Percentiles rank a stretch among this genome's conserved stretches.
Evolutionary conservation across 23 tunicate genomes (phyloP).

Genomic region (Halocynthia aurantium): DNA sequence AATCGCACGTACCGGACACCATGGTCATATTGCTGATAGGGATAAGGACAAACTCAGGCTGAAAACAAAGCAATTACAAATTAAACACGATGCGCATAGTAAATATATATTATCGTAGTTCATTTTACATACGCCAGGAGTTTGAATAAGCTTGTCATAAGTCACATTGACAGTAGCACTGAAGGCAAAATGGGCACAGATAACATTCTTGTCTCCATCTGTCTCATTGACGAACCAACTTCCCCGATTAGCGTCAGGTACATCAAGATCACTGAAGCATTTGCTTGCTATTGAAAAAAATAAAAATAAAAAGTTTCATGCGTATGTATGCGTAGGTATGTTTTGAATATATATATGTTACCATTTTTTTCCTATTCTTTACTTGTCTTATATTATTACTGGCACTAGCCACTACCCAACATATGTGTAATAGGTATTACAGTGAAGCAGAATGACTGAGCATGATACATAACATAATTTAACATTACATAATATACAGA

Average conservation of each 20-base stretch:
- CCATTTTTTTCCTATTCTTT: no score
- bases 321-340: not conserved
- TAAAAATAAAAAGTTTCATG: not conserved
- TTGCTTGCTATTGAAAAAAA: constrained; percentile 6
- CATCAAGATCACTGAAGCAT: constrained; percentile 46
- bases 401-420: no score
- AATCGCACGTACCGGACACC: not conserved
- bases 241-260: constrained; percentile 31
- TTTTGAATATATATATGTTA: no score
- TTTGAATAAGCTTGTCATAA: constrained; percentile 25
- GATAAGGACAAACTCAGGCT: constrained; percentile 2
- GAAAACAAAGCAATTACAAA: not conserved
- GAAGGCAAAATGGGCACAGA: constrained; percentile 64
- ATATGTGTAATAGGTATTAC: no score
- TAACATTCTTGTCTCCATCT: not conserved
- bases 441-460: no score
- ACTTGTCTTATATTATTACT: no score
- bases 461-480: no score
- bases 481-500: no score
- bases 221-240: constrained; percentile 43
- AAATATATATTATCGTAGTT: not conserved
- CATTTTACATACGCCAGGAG: not conserved
- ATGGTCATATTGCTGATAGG: not conserved
- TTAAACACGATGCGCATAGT: not conserved
- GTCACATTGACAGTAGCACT: constrained; percentile 39